Evolutionary conservation across 2,797 vertebrate genomes (phyloP).

Genomic region (Erethizon dorsatum): DNA sequence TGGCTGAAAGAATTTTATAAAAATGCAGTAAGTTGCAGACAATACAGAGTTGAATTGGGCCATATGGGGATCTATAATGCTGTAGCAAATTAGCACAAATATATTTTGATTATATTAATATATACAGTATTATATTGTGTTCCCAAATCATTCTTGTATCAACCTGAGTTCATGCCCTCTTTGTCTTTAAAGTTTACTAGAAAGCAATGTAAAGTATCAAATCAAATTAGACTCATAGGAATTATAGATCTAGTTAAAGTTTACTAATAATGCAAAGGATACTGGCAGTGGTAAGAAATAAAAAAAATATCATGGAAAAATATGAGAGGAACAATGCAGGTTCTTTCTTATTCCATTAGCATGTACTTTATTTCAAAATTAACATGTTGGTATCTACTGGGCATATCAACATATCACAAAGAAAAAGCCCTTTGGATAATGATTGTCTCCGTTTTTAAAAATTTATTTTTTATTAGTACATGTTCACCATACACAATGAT

Average conservation of each 20-base stretch:
- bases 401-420: neutral
- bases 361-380: slow-evolving; percentile 8
- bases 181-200: neutral
- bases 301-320: neutral
- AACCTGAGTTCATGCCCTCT: neutral
- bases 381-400: neutral
- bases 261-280: neutral
- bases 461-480: neutral
- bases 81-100: neutral
- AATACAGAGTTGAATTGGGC: neutral
- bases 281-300: neutral
- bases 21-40: neutral
- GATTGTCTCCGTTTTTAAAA: neutral
- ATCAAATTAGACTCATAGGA: neutral
- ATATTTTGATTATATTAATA: neutral
- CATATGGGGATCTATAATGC: neutral
- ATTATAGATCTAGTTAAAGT: neutral
- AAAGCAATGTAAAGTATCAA: neutral
- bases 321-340: neutral
- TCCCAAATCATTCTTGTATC: neutral
- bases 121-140: neutral
- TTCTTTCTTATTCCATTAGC: neutral
- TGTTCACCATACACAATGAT: neutral
- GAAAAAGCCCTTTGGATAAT: neutral
- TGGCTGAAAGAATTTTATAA: neutral